A percentile compares a stretch with the other conserved stretches of the same genome.
Evolutionary conservation across 2,888 invertebrate species (phyloP).

Genomic region (Trachelus iudaicus): DNA sequence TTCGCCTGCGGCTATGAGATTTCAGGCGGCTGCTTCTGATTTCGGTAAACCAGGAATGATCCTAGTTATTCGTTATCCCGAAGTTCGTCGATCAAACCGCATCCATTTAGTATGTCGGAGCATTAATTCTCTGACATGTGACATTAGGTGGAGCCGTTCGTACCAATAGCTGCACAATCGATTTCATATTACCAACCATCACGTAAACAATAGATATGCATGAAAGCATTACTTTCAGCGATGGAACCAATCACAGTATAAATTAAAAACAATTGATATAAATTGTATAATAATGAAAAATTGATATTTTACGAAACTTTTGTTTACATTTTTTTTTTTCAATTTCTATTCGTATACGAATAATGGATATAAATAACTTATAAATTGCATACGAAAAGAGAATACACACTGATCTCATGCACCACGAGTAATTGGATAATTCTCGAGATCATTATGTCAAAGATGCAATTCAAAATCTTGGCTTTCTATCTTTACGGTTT

Average conservation of each 20-base stretch:
- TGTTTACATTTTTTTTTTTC: background rate
- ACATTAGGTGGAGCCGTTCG: background rate
- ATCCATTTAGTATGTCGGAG: background rate
- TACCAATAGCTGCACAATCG: background rate
- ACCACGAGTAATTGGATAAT: background rate
- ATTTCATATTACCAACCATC: background rate
- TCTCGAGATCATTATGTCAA: background rate
- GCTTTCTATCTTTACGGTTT: background rate
- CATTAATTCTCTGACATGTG: background rate
- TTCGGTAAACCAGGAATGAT: background rate
- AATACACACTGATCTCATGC: background rate
- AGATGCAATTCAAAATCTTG: background rate
- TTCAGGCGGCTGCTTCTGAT: background rate
- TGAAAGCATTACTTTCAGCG: background rate
- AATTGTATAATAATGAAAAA: background rate
- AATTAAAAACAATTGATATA: background rate
- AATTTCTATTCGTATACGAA: background rate
- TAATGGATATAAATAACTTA: background rate
- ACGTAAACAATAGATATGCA: background rate
- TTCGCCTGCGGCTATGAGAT: conserved; percentile 9
- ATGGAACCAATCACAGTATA: background rate
- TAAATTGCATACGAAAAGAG: background rate
- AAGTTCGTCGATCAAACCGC: background rate
- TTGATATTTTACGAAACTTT: background rate
- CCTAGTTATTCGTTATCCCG: background rate